Conservation (phyloP, 2,797 vertebrate genomes). For the Caiman crocodilus region DNA sequence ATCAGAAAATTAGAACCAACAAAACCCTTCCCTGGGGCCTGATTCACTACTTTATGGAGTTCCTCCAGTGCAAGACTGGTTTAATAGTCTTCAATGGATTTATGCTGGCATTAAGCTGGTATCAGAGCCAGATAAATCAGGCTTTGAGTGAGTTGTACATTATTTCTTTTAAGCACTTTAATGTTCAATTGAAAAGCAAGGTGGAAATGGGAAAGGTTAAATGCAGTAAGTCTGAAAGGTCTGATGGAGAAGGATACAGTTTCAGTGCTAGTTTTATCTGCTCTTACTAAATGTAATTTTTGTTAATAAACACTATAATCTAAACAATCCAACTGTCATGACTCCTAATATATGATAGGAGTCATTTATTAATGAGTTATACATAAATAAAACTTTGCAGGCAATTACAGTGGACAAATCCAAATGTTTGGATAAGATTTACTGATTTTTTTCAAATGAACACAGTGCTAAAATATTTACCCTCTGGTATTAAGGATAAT, state of each 20-base stretch:
- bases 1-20: constrained; percentile 67
- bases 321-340: background rate
- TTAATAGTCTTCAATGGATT: background rate
- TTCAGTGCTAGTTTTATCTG: constrained; percentile 11
- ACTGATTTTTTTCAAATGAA: constrained; percentile 25
- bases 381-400: background rate
- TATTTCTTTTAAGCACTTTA: constrained; percentile 35
- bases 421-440: constrained; percentile 41
- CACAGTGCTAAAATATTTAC: constrained; percentile 44
- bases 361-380: background rate
- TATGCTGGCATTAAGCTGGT: constrained; percentile 2
- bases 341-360: background rate
- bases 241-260: background rate
- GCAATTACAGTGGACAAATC: constrained; percentile 10
- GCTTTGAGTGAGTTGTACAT: constrained; percentile 10
- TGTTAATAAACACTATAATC: background rate
- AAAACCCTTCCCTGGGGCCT: background rate
- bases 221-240: constrained; percentile 22
- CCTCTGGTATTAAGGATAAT: constrained; percentile 3
- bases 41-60: constrained; percentile 8
- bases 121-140: background rate
- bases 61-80: no score
- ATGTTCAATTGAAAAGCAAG: background rate
- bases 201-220: constrained; percentile 25
- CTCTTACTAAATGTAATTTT: background rate